Evolutionary conservation across 2,797 vertebrate species (phyloP), one percentile per base, ranked within the genome.

Genomic region (Neosilurus hyrtlii): DNA sequence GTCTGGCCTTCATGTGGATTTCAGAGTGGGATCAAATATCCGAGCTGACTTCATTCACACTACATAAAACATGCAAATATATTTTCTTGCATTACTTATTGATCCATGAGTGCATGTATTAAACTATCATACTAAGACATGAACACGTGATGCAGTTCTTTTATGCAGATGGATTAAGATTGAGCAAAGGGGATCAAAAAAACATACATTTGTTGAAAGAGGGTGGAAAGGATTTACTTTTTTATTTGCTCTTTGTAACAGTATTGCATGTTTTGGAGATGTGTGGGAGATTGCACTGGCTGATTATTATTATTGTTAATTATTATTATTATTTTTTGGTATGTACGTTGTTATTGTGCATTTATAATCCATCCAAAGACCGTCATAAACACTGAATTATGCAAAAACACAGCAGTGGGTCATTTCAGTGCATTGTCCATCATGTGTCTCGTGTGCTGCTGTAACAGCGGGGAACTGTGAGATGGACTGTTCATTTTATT

Each of bases 1-100:
- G 8, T 54, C 54, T 26, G 57, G 70, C 63, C 74, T 80, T 83
- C 20, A 70, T 2, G 57, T 79, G 59, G 16, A 75, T 63, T 74
- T 57, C 65, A 20, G 43, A 65, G 8, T 26, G 24, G 49, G 62
- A 52, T 79, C 57, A 77, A 62, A 43, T 24, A 49, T 77, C 61
- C 30, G 61, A 52, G 16, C 20, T 9, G 24, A 79, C 62, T 65
- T 30, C 16, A 24, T 63, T 26, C n/a, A 26, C 76, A 65, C 37
- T 12, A 30, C 15, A 65, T 15, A 43, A 6, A 43, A 61, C 12
- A 76, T 2, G 22, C 1, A 49, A 37, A 62, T 43, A 43, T 30
- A 30, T 61, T 77, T 49, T 16, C 16, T 18, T 78, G 59, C 75
- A 63, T 24, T 10, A 10, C 8, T 24, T 12, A 3, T 54, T 30